Conservation (phyloP, 2,888 invertebrate genomes). For the Amblyjoppa fuscipennis region DNA sequence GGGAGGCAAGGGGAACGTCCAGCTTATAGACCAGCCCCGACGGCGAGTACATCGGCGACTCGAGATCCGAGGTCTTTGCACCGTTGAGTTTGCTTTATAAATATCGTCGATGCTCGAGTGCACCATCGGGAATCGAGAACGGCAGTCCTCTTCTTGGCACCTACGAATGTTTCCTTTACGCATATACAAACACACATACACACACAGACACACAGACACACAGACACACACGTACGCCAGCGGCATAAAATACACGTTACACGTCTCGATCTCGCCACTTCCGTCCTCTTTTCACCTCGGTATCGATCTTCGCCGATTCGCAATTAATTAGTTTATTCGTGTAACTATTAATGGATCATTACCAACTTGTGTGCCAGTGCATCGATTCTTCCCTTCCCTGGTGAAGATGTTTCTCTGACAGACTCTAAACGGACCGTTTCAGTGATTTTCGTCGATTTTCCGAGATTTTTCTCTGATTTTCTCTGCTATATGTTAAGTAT, state of each 20-base stretch:
- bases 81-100: slow-evolving; percentile 78
- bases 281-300: too few relatives aligned
- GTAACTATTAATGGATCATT: not conserved
- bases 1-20: slow-evolving; percentile 5
- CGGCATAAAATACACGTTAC: slow-evolving; percentile 32
- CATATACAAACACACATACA: too few relatives aligned
- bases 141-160: slow-evolving; percentile 45
- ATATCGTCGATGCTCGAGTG: slow-evolving; percentile 75
- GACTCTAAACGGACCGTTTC: too few relatives aligned
- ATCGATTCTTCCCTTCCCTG: not conserved
- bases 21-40: slow-evolving; percentile 41
- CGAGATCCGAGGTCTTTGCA: slow-evolving; percentile 73
- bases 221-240: not conserved
- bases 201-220: not conserved
- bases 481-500: too few relatives aligned
- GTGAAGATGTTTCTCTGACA: too few relatives aligned
- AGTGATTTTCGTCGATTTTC: too few relatives aligned
- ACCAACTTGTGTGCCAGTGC: not conserved
- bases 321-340: not conserved
- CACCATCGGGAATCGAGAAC: slow-evolving; percentile 71
- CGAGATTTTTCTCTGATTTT: too few relatives aligned
- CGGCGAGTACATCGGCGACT: slow-evolving; percentile 36
- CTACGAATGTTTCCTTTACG: slow-evolving; percentile 31
- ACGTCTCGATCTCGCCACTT: not conserved
- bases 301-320: too few relatives aligned